A percentile compares a stretch with the other conserved stretches of the same genome.
Evolutionary conservation across 2,113 vertebrate species (phyloP).

Genomic region (Barbus barbus): DNA sequence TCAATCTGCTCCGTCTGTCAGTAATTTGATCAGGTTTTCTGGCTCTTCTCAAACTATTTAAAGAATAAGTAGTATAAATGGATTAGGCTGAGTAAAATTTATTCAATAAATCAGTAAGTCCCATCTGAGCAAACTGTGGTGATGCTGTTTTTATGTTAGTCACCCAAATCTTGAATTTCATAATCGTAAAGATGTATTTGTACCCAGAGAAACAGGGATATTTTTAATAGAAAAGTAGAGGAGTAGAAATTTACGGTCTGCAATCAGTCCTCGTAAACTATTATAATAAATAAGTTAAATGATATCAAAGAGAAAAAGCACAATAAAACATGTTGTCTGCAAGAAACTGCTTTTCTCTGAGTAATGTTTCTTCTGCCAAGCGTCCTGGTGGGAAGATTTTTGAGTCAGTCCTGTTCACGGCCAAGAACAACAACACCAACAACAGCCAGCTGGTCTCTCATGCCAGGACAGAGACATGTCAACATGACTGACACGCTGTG

Average conservation of each 20-base stretch:
- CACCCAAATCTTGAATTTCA: not conserved
- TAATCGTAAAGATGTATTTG: not conserved
- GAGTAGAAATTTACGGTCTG: not conserved
- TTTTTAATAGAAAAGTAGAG: not conserved
- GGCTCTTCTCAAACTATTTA: not conserved
- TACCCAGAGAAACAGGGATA: not conserved
- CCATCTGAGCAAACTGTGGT: not conserved
- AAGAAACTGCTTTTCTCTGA: slow-evolving; percentile 56
- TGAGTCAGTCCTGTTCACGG: slow-evolving; percentile 43
- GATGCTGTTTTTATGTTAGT: not conserved
- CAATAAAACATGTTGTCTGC: slow-evolving; percentile 54
- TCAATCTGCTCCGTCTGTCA: not conserved
- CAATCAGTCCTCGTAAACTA: not conserved
- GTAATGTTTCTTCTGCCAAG: slow-evolving; percentile 58
- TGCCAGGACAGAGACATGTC: not conserved
- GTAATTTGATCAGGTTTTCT: not conserved
- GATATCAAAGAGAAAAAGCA: slow-evolving; percentile 53
- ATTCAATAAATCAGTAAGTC: not conserved
- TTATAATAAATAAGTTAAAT: not conserved
- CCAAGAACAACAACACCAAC: slow-evolving; percentile 63
- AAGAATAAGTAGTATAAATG: not conserved
- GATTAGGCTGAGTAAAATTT: not conserved
- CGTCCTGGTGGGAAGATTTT: slow-evolving; percentile 49
- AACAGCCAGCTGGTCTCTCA: slow-evolving; percentile 43
- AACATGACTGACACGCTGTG: slow-evolving; percentile 60